Base-by-base conservation (phyloP, 2,113 vertebrate genomes). In the Crotalus horridus region DNA sequence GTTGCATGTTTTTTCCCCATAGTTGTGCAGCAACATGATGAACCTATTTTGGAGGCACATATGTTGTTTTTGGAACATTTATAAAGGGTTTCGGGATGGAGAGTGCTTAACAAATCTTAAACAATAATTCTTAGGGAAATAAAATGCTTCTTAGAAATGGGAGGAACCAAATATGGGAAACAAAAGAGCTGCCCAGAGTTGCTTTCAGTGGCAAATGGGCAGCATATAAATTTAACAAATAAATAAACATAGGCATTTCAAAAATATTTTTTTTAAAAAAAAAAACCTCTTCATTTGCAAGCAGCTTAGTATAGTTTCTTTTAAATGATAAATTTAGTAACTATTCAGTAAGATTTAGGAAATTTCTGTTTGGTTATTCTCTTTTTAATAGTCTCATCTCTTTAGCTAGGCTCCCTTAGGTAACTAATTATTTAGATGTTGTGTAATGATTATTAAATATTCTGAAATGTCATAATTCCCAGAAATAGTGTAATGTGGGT, bases 401-500 rank as follows among this genome's bases (percentile, higher is more conserved):
- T 94, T 95, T 94, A 93, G 90, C 90, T 92, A 91, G 61, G n/a
- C 90, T 95, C 85, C 85, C 88, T 93, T 48, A 93, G 95, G 94
- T 89, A 94, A 54, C 92, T 92, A 64, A 86, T 96, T 94, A 88
- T 91, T 11, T 94, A 85, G 10, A 86, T 90, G 33, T 93, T 95
- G 90, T 81, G 43, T 95, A 93, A 59, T 26, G 88, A 89, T 92
- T 24, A 93, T 92, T 93, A 92, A 95, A 95, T 96, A 95, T 91
- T 88, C 87, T 58, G 59, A 95, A 96, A 94, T 90, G 94, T 94
- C 93, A 94, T 96, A 93, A 94, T 94, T 94, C 53, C 10, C 11
- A 86, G 85, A 46, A 93, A 69, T 92, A 93, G 94, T 95, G 0
- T 94, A 95, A 95, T 94, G 64, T 94, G 95, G 59, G 26, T 94